A percentile compares a stretch with the other conserved stretches of the same genome.
phyloP scores from a whole-genome alignment of 2,113 vertebrate species.

The Colinus virginianus region DNA sequence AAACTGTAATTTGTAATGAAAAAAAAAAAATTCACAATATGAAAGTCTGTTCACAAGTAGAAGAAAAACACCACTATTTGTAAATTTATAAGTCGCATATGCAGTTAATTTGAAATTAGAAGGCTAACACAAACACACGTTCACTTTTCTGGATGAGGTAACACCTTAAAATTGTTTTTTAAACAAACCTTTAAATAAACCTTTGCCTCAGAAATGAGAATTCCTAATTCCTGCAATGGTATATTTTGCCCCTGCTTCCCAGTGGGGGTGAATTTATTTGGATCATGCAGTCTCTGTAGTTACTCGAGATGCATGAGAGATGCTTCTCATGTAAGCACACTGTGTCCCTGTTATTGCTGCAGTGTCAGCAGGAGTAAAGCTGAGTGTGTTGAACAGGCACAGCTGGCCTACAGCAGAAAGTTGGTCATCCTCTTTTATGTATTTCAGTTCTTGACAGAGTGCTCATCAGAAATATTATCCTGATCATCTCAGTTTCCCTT shows the following conservation, averaged over 20 bases:
- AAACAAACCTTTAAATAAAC: too few relatives aligned
- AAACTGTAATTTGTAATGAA: neutral
- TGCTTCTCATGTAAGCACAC: neutral
- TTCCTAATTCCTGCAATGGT: neutral
- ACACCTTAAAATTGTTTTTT: neutral
- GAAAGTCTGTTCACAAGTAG: neutral
- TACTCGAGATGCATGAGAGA: neutral
- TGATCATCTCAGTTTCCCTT: conserved; percentile 35
- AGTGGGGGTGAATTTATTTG: conserved; percentile 37
- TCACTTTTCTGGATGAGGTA: conserved; percentile 12
- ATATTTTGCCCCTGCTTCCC: neutral
- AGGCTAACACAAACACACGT: neutral
- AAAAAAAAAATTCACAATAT: neutral
- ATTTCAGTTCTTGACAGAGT: neutral
- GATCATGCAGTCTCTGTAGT: neutral
- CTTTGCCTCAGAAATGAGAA: neutral
- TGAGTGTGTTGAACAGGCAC: neutral
- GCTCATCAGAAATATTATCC: neutral
- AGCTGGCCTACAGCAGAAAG: conserved; percentile 1
- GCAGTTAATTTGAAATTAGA: neutral
- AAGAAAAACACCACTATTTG: neutral
- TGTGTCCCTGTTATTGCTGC: neutral
- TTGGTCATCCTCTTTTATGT: neutral
- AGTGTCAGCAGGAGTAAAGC: conserved; percentile 7
- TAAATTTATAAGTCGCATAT: neutral